A percentile compares a stretch with the other conserved stretches of the same genome.
phyloP scores from a whole-genome alignment of 2,797 vertebrate species.

The Malacoctenus gilli region DNA sequence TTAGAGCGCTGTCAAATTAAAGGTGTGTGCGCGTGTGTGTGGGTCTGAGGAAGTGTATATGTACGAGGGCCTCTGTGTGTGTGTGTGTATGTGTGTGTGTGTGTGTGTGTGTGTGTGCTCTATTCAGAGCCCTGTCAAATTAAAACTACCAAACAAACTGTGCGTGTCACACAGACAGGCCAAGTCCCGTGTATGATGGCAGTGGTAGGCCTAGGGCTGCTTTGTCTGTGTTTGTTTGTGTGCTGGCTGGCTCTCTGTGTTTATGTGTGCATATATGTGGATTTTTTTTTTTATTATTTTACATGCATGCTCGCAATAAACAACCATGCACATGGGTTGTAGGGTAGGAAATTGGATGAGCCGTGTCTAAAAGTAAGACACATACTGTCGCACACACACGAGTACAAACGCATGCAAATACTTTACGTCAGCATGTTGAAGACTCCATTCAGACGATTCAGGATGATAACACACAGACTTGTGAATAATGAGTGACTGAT shows the following conservation, averaged over 20 bases:
- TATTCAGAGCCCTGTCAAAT: constrained; percentile 82
- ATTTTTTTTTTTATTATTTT: constrained; percentile 12
- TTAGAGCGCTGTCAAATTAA: constrained; percentile 87
- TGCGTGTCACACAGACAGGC: constrained; percentile 75
- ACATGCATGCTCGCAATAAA: constrained; percentile 28
- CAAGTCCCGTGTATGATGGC: constrained; percentile 61
- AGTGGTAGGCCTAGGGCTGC: constrained; percentile 63
- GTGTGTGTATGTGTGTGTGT: constrained; percentile 30
- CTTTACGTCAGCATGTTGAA: constrained; percentile 11
- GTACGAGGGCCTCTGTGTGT: too few relatives aligned
- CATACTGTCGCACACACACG: not conserved
- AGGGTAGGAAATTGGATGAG: constrained; percentile 40
- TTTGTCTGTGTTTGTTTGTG: constrained; percentile 72
- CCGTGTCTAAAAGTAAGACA: constrained; percentile 38
- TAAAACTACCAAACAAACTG: constrained; percentile 85
- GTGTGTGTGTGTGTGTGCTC: constrained; percentile 55
- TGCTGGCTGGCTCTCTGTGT: constrained; percentile 46
- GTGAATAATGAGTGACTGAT: not conserved
- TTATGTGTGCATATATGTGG: constrained; percentile 35
- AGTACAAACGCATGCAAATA: constrained; percentile 10
- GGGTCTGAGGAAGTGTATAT: constrained; percentile 31
- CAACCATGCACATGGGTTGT: constrained; percentile 39
- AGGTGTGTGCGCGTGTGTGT: constrained; percentile 66
- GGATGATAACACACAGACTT: constrained; percentile 4
- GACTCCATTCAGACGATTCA: constrained; percentile 15